Percentiles rank a stretch among this genome's conserved stretches.
phyloP scores from a whole-genome alignment of 2,888 invertebrate species.

The Cloeon dipterum region DNA sequence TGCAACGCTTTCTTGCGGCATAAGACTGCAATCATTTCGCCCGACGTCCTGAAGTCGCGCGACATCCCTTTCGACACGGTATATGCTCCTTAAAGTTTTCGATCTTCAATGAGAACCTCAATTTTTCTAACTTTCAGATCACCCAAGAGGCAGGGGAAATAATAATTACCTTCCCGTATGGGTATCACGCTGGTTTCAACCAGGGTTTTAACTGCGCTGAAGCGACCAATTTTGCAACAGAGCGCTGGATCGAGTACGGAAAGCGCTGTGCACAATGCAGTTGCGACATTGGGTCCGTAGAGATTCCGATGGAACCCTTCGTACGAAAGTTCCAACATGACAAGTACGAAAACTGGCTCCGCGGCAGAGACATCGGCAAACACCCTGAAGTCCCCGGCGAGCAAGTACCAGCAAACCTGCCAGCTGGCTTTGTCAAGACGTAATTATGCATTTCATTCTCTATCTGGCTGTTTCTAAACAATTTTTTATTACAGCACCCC shows the following conservation, averaged over 20 bases:
- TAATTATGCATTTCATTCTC: too few species aligned
- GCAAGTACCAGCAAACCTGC: slow-evolving; percentile 46
- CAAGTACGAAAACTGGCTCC: slow-evolving; percentile 24
- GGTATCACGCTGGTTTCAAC: slow-evolving; percentile 36
- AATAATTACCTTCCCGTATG: slow-evolving; percentile 35
- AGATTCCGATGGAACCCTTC: slow-evolving; percentile 29
- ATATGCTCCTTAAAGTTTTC: too few species aligned
- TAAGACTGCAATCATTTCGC: slow-evolving; percentile 32
- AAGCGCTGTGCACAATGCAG: slow-evolving; percentile 17
- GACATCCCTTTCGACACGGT: slow-evolving; percentile 25
- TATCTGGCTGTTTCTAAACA: too few species aligned
- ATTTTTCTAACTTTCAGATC: slow-evolving; percentile 19
- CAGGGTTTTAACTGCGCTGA: slow-evolving; percentile 36
- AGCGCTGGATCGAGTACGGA: slow-evolving; percentile 35
- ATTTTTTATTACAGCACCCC: too few species aligned
- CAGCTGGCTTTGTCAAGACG: too few species aligned
- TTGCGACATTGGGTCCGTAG: slow-evolving; percentile 7
- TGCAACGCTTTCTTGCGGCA: slow-evolving; percentile 28
- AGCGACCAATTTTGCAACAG: slow-evolving; percentile 34
- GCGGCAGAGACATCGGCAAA: slow-evolving; percentile 22
- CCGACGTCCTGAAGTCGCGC: slow-evolving; percentile 24
- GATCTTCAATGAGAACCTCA: too few species aligned
- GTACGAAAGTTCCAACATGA: slow-evolving; percentile 22
- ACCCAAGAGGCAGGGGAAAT: slow-evolving; percentile 31
- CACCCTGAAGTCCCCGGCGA: slow-evolving; percentile 19